Conservation (phyloP, 2,797 vertebrate species). For the Monodelphis domestica region DNA sequence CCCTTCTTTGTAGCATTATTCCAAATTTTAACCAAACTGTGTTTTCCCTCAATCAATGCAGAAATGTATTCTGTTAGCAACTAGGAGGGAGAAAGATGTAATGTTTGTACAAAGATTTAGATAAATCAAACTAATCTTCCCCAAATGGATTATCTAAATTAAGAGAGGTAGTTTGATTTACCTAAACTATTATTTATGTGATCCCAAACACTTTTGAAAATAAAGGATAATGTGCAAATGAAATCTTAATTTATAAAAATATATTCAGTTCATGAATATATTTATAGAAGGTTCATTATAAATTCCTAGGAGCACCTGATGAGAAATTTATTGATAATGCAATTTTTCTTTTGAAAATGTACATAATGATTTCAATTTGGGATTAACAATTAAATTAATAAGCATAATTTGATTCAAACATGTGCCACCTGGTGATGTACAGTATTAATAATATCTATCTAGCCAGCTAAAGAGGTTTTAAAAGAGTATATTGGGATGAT, state of each 20-base stretch:
- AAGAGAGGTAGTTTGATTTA: background rate
- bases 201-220: slow-evolving; percentile 43
- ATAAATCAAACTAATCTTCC: background rate
- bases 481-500: slow-evolving; percentile 82
- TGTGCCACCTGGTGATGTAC: slow-evolving; percentile 82
- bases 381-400: slow-evolving; percentile 86
- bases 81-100: background rate
- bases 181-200: slow-evolving; percentile 52
- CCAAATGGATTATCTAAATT: slow-evolving; percentile 15
- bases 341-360: slow-evolving; percentile 84
- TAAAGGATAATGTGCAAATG: slow-evolving; percentile 55
- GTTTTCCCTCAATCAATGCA: slow-evolving; percentile 6
- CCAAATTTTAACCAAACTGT: background rate
- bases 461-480: slow-evolving; percentile 86
- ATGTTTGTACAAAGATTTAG: background rate
- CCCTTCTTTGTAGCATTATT: background rate
- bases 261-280: slow-evolving; percentile 50
- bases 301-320: slow-evolving; percentile 80
- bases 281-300: slow-evolving; percentile 70
- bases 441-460: slow-evolving; percentile 85
- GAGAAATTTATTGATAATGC: slow-evolving; percentile 85
- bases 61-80: background rate
- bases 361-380: slow-evolving; percentile 83
- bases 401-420: slow-evolving; percentile 82
- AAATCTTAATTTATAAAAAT: slow-evolving; percentile 55